phyloP scores from a whole-genome alignment of 2,888 invertebrate species.

The Gonocerus acuteangulatus region DNA sequence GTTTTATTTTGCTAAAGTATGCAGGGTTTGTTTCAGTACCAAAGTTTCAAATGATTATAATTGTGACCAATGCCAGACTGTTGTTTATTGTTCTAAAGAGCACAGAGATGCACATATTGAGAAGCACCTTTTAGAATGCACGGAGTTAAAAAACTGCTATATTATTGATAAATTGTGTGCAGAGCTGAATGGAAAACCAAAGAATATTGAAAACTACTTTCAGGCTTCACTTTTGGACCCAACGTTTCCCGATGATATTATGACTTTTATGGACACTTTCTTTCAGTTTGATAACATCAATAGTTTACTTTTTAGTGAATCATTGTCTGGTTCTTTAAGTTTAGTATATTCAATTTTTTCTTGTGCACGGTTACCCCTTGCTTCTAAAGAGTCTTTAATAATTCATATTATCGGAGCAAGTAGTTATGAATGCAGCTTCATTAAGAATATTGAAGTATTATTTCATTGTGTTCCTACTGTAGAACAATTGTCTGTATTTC shows the following conservation, averaged over 20 bases:
- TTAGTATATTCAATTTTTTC: constrained; percentile 1
- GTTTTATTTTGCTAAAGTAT: constrained; percentile 27
- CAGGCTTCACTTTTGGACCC: no score
- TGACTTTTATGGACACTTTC: not conserved
- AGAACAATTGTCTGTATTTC: not conserved
- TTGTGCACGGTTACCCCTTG: not conserved
- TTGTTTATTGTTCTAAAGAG: constrained; percentile 20
- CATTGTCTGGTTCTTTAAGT: not conserved
- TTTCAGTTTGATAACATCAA: not conserved
- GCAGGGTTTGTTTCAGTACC: constrained; percentile 16
- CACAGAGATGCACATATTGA: constrained; percentile 1
- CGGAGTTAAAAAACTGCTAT: constrained; percentile 12
- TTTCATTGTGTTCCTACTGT: not conserved
- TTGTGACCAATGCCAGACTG: constrained; percentile 13
- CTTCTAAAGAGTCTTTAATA: not conserved
- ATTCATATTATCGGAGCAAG: not conserved
- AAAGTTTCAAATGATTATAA: constrained; percentile 3
- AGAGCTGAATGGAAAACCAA: not conserved
- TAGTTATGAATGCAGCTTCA: not conserved
- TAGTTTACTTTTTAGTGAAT: not conserved
- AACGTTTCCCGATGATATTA: not conserved
- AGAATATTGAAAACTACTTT: no score
- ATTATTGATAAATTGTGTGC: constrained; percentile 1
- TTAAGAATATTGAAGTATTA: not conserved
- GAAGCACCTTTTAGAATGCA: constrained; percentile 19